Percentiles rank a stretch among this genome's conserved stretches.
phyloP scores from a whole-genome alignment of 2,888 invertebrate species.

The Athalia rosae region DNA sequence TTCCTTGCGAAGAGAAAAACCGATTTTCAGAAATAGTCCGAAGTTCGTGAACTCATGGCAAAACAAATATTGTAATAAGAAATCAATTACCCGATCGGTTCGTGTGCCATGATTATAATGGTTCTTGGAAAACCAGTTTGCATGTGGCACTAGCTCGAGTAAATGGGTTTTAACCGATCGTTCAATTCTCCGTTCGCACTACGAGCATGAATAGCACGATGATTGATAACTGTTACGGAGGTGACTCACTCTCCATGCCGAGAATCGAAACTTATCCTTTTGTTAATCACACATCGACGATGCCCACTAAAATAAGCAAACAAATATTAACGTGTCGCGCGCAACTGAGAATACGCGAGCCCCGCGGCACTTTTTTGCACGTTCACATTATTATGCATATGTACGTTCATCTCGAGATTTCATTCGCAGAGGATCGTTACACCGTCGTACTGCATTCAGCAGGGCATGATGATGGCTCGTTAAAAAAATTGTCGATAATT shows the following conservation, averaged over 20 bases:
- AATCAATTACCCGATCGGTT: not conserved
- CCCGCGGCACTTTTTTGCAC: too few species aligned
- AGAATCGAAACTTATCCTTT: slow-evolving; percentile 1
- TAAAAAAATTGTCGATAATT: too few species aligned
- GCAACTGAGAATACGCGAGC: too few species aligned
- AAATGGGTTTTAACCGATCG: not conserved
- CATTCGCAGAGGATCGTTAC: too few species aligned
- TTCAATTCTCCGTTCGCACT: not conserved
- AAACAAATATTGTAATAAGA: not conserved
- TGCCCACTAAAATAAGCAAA: not conserved
- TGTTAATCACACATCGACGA: not conserved
- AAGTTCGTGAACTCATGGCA: too few species aligned
- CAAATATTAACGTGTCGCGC: not conserved
- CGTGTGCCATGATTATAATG: not conserved
- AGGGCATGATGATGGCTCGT: too few species aligned
- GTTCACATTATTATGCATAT: too few species aligned
- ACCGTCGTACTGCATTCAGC: too few species aligned
- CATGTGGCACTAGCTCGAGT: not conserved
- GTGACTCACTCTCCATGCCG: not conserved
- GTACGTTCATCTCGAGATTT: too few species aligned
- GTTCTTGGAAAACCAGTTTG: not conserved
- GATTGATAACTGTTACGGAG: not conserved
- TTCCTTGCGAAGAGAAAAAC: too few species aligned
- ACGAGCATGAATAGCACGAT: not conserved
- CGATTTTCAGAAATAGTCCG: too few species aligned